Evolutionary conservation across 2,797 vertebrate genomes (phyloP), one percentile per base, ranked within the genome.

Genomic region (Notolepis coatsorum): DNA sequence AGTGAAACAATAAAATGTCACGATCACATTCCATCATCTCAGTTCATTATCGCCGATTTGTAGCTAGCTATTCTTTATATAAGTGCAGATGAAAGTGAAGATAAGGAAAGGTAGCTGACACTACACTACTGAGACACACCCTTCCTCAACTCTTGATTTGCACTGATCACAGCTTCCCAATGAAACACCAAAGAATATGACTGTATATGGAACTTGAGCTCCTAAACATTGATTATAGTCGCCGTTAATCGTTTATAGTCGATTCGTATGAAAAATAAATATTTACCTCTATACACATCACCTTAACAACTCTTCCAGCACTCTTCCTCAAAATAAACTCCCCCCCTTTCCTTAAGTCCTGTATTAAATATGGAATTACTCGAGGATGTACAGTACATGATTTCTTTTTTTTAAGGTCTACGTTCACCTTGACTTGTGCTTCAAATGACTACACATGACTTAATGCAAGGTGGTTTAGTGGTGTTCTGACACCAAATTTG

Each of bases 201-300:
- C n/a, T n/a, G n/a, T n/a, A n/a, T n/a, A n/a, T n/a, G n/a, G n/a
- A n/a, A n/a, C n/a, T n/a, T n/a, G 7, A 27, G 24, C n/a, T 25
- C 45, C 43, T 20, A 25, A 46, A 39, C 21, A 53, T n/a, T n/a
- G n/a, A n/a, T n/a, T n/a, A n/a, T n/a, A n/a, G n/a, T n/a, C n/a
- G n/a, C n/a, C n/a, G n/a, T n/a, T n/a, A n/a, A n/a, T 5, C 35
- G 1, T 37, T 53, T 37, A 55, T 59, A 24, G 51, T 38, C 67
- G 37, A 55, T 53, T 18, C 57, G 38, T 79, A 65, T 47, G 61
- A 79, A 79, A 79, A 79, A 79, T 79, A 79, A 71, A 79, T 60
- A 54, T 68, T 31, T 27, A n/a, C 15, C 5, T 38, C 27, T 39
- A 51, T 54, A 45, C 25, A 57, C 25, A 20, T 55, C 13, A 6